These are phyloP conservation scores for Tragulus kanchil DNA, from an alignment of 2,113 vertebrate genomes.

Conservation along the genomic window DNA sequence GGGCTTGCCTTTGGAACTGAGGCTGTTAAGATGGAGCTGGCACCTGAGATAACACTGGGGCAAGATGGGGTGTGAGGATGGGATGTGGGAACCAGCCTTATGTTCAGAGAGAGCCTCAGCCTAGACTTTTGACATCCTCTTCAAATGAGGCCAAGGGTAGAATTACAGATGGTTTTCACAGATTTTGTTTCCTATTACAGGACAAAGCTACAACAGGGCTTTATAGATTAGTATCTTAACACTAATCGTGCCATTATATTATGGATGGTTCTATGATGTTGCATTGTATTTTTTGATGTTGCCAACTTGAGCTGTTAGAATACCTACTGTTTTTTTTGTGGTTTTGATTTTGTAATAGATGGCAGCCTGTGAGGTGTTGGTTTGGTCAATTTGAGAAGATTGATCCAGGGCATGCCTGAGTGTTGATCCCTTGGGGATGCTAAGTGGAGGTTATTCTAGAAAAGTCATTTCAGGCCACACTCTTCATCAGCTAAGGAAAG, in stretches of 20 bases:
- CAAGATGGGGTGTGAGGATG: not conserved
- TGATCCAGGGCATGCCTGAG: not conserved
- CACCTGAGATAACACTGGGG: not conserved
- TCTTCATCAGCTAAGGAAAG: slow-evolving; percentile 22
- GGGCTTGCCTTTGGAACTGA: not conserved
- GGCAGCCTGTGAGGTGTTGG: not conserved
- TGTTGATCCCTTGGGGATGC: not conserved
- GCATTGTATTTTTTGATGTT: not conserved
- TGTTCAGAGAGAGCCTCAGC: not conserved
- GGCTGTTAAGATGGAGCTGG: not conserved
- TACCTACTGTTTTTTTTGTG: not conserved
- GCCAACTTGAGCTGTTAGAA: not conserved
- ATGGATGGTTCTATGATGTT: not conserved
- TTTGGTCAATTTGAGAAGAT: slow-evolving; percentile 39
- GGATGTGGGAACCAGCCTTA: not conserved
- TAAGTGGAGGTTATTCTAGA: slow-evolving; percentile 49
- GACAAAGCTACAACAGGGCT: not conserved
- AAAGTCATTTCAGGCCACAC: slow-evolving; percentile 50
- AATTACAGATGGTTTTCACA: not conserved
- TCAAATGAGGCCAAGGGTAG: not conserved
- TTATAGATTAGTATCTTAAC: slow-evolving; percentile 37
- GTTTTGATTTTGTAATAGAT: not conserved
- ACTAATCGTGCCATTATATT: not conserved
- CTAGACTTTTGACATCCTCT: not conserved
- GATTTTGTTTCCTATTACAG: not conserved